Percentiles rank a stretch among this genome's conserved stretches.
These are phyloP conservation scores for Flabesymbios commensalis DNA, from an alignment of 2,888 invertebrate genomes.

Conservation along the genomic window DNA sequence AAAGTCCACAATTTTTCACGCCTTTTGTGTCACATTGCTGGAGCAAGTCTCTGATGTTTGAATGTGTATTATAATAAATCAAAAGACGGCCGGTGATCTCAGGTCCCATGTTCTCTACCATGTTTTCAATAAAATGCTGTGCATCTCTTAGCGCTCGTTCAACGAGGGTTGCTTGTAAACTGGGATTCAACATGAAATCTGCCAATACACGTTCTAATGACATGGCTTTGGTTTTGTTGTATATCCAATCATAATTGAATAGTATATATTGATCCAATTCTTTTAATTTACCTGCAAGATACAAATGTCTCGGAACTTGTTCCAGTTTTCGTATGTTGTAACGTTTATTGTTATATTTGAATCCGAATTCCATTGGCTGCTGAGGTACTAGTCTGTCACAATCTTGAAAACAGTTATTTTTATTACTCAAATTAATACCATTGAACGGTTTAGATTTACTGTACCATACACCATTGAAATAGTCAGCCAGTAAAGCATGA, in stretches of 20 bases:
- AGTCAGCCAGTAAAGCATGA: slow-evolving; percentile 56
- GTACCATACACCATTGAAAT: slow-evolving; percentile 46
- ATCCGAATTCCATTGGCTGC: slow-evolving; percentile 47
- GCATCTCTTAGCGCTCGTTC: slow-evolving; percentile 51
- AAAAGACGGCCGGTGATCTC: slow-evolving; percentile 57
- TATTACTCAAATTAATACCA: neutral
- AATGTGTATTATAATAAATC: slow-evolving; percentile 51
- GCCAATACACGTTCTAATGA: slow-evolving; percentile 53
- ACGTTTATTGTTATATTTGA: slow-evolving; percentile 29
- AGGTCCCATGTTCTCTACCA: slow-evolving; percentile 53
- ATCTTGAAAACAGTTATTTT: neutral
- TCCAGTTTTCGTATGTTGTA: slow-evolving; percentile 57
- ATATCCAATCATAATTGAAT: slow-evolving; percentile 60
- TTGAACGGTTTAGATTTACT: neutral
- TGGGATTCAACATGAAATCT: slow-evolving; percentile 53
- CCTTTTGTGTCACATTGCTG: slow-evolving; percentile 53
- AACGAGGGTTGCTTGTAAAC: slow-evolving; percentile 51
- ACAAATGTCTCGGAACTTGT: slow-evolving; percentile 56
- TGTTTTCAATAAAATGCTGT: slow-evolving; percentile 43
- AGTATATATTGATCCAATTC: slow-evolving; percentile 53
- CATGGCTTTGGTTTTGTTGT: slow-evolving; percentile 55
- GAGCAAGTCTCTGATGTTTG: slow-evolving; percentile 51
- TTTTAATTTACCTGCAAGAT: slow-evolving; percentile 47
- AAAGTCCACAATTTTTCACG: slow-evolving; percentile 48
- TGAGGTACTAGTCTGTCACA: slow-evolving; percentile 43